Evolutionary conservation across 2,888 invertebrate species (phyloP).

Genomic region (Aspidapion aeneum): DNA sequence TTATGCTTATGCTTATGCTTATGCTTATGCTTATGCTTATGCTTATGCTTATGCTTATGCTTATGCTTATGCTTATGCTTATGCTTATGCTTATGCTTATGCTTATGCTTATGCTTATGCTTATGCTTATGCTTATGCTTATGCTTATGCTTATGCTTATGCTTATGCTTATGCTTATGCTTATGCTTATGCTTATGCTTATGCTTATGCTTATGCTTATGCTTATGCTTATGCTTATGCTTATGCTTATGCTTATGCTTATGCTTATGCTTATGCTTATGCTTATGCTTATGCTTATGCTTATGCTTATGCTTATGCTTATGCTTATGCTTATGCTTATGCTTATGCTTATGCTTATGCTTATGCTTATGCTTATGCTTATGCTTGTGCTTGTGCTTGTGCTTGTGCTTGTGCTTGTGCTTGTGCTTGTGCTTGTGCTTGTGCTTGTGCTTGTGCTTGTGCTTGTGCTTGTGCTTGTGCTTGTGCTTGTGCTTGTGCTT

Average conservation of each 20-base stretch:
- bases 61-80: conserved; percentile 22
- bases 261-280: conserved; percentile 28
- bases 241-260: conserved; percentile 20
- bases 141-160: conserved; percentile 16
- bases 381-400: conserved; percentile 12
- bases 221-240: conserved; percentile 27
- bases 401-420: conserved; percentile 30
- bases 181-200: conserved; percentile 18
- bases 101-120: conserved; percentile 26
- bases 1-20: conserved; percentile 12
- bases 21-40: conserved; percentile 14
- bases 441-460: too few relatives aligned
- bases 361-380: conserved; percentile 13
- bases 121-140: conserved; percentile 26
- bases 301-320: conserved; percentile 25
- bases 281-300: conserved; percentile 25
- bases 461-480: too few relatives aligned
- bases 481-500: too few relatives aligned
- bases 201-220: conserved; percentile 23
- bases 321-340: conserved; percentile 11
- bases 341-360: conserved; percentile 11
- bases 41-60: conserved; percentile 21
- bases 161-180: conserved; percentile 18
- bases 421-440: conserved; percentile 25
- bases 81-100: conserved; percentile 22